These are phyloP conservation scores for Malacoctenus gilli DNA, from an alignment of 2,797 vertebrate genomes.

Conservation along the genomic window DNA sequence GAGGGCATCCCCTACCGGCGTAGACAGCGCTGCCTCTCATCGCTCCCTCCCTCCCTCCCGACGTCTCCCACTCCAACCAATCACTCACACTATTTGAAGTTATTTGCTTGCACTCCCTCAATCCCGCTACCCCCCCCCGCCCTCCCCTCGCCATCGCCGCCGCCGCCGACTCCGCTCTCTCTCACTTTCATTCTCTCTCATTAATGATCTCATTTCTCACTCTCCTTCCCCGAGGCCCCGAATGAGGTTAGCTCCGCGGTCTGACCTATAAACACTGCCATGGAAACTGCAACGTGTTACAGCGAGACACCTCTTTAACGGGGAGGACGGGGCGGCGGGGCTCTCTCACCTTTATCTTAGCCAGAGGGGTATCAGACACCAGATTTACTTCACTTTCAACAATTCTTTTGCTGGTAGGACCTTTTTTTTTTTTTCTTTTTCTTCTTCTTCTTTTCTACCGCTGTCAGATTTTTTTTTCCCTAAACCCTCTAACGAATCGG, in stretches of 20 bases:
- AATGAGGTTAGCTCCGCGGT: slow-evolving; percentile 71
- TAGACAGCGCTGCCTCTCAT: slow-evolving; percentile 54
- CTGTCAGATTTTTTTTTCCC: slow-evolving; percentile 4
- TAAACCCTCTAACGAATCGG: slow-evolving; percentile 5
- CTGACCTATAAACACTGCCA: slow-evolving; percentile 78
- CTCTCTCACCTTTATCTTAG: slow-evolving; percentile 61
- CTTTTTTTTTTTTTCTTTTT: slow-evolving; percentile 16
- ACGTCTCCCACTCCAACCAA: slow-evolving; percentile 62
- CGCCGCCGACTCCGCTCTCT: slow-evolving; percentile 43
- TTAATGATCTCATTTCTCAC: slow-evolving; percentile 79
- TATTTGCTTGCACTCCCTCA: slow-evolving; percentile 64
- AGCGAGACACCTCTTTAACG: slow-evolving; percentile 55
- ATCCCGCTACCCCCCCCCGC: not conserved
- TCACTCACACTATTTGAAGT: slow-evolving; percentile 72
- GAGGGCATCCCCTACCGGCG: slow-evolving; percentile 76
- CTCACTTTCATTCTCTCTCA: slow-evolving; percentile 73
- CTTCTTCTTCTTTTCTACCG: too few species aligned
- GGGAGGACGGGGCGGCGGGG: slow-evolving; percentile 10
- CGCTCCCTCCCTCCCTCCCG: slow-evolving; percentile 38
- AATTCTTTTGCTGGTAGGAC: slow-evolving; percentile 36
- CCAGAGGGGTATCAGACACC: slow-evolving; percentile 47
- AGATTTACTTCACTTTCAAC: slow-evolving; percentile 50
- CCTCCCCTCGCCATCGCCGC: not conserved
- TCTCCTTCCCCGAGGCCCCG: slow-evolving; percentile 69
- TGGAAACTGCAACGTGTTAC: slow-evolving; percentile 67